Evolutionary conservation across 2,797 vertebrate genomes (phyloP), one percentile per base, ranked within the genome.

Genomic region (Anguilla anguilla): DNA sequence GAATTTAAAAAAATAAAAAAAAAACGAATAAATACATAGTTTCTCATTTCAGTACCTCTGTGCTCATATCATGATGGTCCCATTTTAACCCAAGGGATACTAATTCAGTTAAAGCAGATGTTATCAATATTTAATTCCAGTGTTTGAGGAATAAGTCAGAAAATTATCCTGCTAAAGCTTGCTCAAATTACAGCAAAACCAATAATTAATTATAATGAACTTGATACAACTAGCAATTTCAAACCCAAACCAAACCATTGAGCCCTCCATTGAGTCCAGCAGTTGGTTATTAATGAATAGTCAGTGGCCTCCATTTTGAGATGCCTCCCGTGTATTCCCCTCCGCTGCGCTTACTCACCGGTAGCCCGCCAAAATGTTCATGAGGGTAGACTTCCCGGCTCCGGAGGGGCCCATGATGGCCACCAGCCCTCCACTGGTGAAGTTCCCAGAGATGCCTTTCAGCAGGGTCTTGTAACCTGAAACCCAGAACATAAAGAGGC

Each of bases 321-420:
- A 25, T 69, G 19, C n/a, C 64, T 10, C 64, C 10, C 2, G 17
- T 19, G 57, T 15, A 59, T 59, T 59, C 57, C 72, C 5, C 9
- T 61, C 31, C n/a, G 55, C 28, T 82, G 53, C 43, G 9, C 49
- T 84, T 77, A 92, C 95, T 96, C 81, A 99, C 98, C 98, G 98
- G 95, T 99, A 99, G 46, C 98, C 98, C 0, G 98, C 98, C 91
- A 99, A 94, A 89, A 99, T 98, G 89, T 99, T 99, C 98, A 99
- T 99, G 17, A 99, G 96, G 0, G 98, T 99, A 89, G 98, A 99
- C 89, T 99, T 99, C 17, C 98, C 98, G 0, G 98, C 98, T 91
- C 98, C 98, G 0, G 98, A 99, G 64, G 98, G 98, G 15, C 98
- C 98, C 97, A 99, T 98, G 93, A 99, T 98, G 89, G 98, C 98